phyloP scores from a whole-genome alignment of 2,888 invertebrate genomes.

The Ophion obscuratus region DNA sequence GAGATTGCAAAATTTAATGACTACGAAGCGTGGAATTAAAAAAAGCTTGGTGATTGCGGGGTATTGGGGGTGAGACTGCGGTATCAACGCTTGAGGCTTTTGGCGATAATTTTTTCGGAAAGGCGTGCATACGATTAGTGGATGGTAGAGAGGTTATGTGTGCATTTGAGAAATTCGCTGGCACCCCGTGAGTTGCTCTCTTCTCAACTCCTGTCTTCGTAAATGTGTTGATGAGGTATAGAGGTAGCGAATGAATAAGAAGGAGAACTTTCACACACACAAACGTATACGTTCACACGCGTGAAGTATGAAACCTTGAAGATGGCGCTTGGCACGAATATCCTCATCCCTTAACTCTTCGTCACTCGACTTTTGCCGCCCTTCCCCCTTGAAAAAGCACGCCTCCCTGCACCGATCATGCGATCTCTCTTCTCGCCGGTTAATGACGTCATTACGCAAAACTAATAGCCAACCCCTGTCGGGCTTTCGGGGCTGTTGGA shows the following conservation, averaged over 20 bases:
- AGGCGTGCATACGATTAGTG: slow-evolving; percentile 51
- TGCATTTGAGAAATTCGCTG: slow-evolving; percentile 54
- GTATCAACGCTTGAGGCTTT: neutral
- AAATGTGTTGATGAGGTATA: slow-evolving; percentile 12
- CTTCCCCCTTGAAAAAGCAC: slow-evolving; percentile 37
- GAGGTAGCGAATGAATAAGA: neutral
- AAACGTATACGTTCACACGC: slow-evolving; percentile 11
- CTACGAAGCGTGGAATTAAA: slow-evolving; percentile 34
- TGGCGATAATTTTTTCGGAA: slow-evolving; percentile 35
- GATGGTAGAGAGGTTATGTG: slow-evolving; percentile 19
- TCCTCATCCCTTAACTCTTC: slow-evolving; percentile 70
- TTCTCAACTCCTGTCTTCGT: slow-evolving; percentile 13
- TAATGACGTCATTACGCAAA: slow-evolving; percentile 81
- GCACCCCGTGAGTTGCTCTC: neutral
- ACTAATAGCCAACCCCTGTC: slow-evolving; percentile 78
- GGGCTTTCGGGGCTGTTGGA: slow-evolving; percentile 72
- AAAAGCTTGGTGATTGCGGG: slow-evolving; percentile 32
- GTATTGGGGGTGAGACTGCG: slow-evolving; percentile 26
- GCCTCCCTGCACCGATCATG: slow-evolving; percentile 72
- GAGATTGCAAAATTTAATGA: slow-evolving; percentile 64
- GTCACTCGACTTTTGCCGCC: neutral
- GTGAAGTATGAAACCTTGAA: slow-evolving; percentile 75
- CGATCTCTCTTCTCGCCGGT: slow-evolving; percentile 73
- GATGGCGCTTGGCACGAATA: slow-evolving; percentile 76
- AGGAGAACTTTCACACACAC: neutral